A percentile compares a stretch with the other conserved stretches of the same genome.
Evolutionary conservation across 1,140 invertebrate species (phyloP).

Genomic region (Drosophila nasuta): DNA sequence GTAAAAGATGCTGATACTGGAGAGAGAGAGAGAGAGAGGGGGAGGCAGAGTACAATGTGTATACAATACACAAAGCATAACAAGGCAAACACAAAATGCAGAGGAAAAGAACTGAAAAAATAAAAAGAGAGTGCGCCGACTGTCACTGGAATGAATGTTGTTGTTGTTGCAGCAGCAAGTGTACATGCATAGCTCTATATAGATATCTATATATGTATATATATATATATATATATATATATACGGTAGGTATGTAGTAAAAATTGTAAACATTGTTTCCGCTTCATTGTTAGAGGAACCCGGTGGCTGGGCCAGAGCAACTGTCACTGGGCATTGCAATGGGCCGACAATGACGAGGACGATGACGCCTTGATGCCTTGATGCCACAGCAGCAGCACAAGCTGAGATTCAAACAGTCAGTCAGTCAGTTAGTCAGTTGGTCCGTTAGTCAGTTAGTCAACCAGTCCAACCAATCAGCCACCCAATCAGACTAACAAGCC

Average conservation of each 20-base stretch:
- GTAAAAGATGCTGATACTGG: conserved; percentile 1
- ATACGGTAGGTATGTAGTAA: conserved; percentile 29
- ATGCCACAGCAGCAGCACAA: conserved; percentile 7
- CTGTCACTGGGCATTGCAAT: conserved; percentile 51
- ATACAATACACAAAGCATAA: conserved; percentile 82
- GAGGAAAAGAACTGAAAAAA: conserved; percentile 27
- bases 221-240: conserved; percentile 23
- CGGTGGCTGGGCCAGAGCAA: conserved; percentile 40
- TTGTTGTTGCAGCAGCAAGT: conserved; percentile 15
- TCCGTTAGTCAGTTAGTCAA: conserved; percentile 37
- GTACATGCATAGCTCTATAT: conserved; percentile 19
- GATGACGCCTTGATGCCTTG: conserved; percentile 55
- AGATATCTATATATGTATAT: conserved; percentile 30
- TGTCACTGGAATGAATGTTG: conserved; percentile 36
- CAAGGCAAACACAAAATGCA: conserved; percentile 74
- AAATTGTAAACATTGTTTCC: conserved; percentile 82
- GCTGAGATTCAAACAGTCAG: conserved; percentile 55
- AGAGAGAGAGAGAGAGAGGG: neutral
- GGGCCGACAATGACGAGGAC: conserved; percentile 56
- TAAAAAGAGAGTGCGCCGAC: conserved; percentile 12
- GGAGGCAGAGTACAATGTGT: conserved; percentile 66
- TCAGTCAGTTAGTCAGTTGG: conserved; percentile 11
- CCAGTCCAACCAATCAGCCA: conserved; percentile 71
- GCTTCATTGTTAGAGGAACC: conserved; percentile 70
- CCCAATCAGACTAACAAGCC: conserved; percentile 81